A percentile compares a stretch with the other conserved stretches of the same genome.
These are phyloP conservation scores for Scortum barcoo DNA, from an alignment of 2,113 vertebrate genomes.

Conservation along the genomic window DNA sequence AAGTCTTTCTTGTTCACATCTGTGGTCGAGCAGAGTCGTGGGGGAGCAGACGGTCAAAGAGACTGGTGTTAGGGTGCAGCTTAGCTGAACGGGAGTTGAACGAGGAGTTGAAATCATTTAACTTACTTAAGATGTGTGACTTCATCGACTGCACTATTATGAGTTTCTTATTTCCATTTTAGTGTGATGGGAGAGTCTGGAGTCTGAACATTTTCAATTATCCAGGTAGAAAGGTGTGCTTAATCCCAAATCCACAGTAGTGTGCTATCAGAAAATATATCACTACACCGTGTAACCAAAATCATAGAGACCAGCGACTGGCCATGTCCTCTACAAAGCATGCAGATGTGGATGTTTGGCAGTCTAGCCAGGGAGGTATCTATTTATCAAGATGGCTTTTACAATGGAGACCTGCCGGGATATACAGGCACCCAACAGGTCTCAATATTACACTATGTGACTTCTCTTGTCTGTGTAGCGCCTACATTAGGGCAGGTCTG, in stretches of 20 bases:
- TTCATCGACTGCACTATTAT: constrained; percentile 11
- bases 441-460: constrained; percentile 27
- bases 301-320: constrained; percentile 16
- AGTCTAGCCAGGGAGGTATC: constrained; percentile 8
- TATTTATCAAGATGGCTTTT: constrained; percentile 10
- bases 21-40: not conserved
- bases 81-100: not conserved
- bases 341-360: constrained; percentile 33
- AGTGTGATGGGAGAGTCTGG: constrained; percentile 14
- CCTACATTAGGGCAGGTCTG: constrained; percentile 11
- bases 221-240: constrained; percentile 6
- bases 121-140: constrained; percentile 22
- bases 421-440: constrained; percentile 1
- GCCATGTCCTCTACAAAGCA: constrained; percentile 28
- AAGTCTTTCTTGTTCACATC: constrained; percentile 32
- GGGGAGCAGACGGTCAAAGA: not conserved
- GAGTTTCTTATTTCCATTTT: constrained; percentile 25
- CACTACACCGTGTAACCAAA: constrained; percentile 39
- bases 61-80: constrained; percentile 21
- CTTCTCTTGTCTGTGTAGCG: constrained; percentile 46
- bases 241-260: not conserved
- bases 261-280: constrained; percentile 11
- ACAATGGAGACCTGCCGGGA: constrained; percentile 8
- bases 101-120: constrained; percentile 19
- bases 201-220: constrained; percentile 21